Evolutionary conservation across 2,113 vertebrate genomes (phyloP), one percentile per base, ranked within the genome.

Genomic region (Plectropomus leopardus): DNA sequence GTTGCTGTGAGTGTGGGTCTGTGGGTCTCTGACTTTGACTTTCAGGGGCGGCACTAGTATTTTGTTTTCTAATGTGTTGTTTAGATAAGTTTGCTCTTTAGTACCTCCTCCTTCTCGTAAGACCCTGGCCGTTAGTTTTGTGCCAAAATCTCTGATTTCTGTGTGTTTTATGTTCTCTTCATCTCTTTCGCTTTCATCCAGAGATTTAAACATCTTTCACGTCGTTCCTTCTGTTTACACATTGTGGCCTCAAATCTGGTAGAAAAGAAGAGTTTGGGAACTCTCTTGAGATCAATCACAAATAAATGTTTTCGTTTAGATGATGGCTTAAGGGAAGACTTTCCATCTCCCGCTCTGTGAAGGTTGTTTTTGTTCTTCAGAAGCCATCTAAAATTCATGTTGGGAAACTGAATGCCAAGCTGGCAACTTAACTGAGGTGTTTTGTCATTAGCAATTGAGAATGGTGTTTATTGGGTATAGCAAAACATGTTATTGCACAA

Each of bases 311-410:
- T 68, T 53, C 9, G 23, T 78, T 57, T 28, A 36, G 66, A 28
- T 32, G 58, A 78, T 80, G 45, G 72, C 68, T 75, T 58, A 21
- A 60, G 68, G 78, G 59, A 58, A 82, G 73, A 50, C 44, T 73
- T 83, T 40, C 19, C 48, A 58, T 55, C 50, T 74, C 28, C 66
- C 78, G 36, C 44, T 65, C 19, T 65, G 55, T 81, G 61, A 64
- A 57, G n/a, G 28, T 55, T 10, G 82, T 65, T 54, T 83, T 86
- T 63, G 60, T 88, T 87, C 60, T 50, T 26, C 8, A 34, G 19
- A 58, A 47, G 13, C 47, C 28, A 79, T 91, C 72, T 86, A 78
- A 89, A 79, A 90, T 90, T 83, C 58, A 86, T 68, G 51, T 68
- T 88, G 76, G 55, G 55, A 60, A 53, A 50, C 61, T 60, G 7